Conservation (phyloP, 1,140 invertebrate species). For the Pogonus chalceus region DNA sequence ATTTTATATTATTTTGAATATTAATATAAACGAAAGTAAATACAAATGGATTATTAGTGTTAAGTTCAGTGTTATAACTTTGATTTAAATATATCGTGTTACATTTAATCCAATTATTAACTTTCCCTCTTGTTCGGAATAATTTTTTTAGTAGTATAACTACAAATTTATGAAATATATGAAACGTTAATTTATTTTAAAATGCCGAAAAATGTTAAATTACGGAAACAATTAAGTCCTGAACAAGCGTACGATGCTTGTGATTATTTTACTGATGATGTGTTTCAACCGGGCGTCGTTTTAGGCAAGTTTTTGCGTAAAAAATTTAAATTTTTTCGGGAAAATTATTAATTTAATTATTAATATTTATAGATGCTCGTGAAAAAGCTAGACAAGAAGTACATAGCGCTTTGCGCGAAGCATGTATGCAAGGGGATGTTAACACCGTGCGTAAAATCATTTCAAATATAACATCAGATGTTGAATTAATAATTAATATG, state of each 20-base stretch:
- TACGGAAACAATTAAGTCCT: constrained; percentile 26
- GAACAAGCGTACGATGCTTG: constrained; percentile 54
- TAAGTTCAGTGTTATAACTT: no score
- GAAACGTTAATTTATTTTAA: not conserved
- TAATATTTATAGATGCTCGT: constrained; percentile 44
- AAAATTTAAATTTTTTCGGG: no score
- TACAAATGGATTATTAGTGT: no score
- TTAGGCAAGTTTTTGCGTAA: constrained; percentile 8
- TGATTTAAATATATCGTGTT: not conserved
- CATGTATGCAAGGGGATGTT: constrained; percentile 58
- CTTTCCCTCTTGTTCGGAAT: not conserved
- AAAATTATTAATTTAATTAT: not conserved
- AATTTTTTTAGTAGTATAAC: not conserved
- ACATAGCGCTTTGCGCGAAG: constrained; percentile 61
- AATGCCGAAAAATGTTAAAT: constrained; percentile 5
- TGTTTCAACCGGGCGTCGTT: constrained; percentile 19
- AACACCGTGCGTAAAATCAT: constrained; percentile 52
- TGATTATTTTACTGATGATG: constrained; percentile 56
- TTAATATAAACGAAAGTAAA: no score
- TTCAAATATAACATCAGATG: constrained; percentile 49
- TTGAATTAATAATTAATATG: constrained; percentile 70
- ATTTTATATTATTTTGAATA: no score
- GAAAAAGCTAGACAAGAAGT: constrained; percentile 58
- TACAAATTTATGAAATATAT: not conserved
- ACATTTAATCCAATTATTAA: not conserved